Evolutionary conservation across 2,797 vertebrate genomes (phyloP).

Genomic region (Microctenopoma steveboyesi): DNA sequence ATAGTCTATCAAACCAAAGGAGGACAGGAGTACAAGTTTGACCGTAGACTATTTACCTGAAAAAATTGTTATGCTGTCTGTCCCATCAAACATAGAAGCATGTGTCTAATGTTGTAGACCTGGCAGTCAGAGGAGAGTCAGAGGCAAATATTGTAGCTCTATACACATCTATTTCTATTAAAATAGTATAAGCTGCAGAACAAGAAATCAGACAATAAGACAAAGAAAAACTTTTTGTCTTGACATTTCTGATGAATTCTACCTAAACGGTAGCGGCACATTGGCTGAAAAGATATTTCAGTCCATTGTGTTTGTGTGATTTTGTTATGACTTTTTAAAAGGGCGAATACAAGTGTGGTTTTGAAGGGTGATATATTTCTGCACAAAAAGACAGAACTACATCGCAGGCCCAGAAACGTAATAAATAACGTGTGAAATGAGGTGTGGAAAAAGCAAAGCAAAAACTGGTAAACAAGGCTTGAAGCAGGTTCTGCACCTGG

Average conservation of each 20-base stretch:
- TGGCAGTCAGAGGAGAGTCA: constrained; percentile 42
- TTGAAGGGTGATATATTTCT: constrained; percentile 31
- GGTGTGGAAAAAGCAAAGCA: constrained; percentile 33
- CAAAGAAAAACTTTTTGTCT: constrained; percentile 2
- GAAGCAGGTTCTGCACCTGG: constrained; percentile 19
- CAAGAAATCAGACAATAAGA: constrained; percentile 13
- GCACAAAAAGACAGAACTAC: constrained; percentile 27
- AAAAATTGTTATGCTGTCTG: constrained; percentile 50
- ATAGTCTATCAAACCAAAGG: constrained; percentile 3
- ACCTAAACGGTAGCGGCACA: constrained; percentile 34
- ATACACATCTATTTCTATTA: neutral
- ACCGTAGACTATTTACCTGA: constrained; percentile 37
- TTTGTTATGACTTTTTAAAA: constrained; percentile 27
- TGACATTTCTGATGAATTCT: constrained; percentile 34
- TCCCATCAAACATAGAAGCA: constrained; percentile 65
- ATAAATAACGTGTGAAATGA: constrained; percentile 42
- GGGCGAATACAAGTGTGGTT: constrained; percentile 36
- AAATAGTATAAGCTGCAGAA: constrained; percentile 7
- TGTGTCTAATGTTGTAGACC: constrained; percentile 59
- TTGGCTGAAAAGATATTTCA: constrained; percentile 40
- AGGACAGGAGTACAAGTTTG: constrained; percentile 22
- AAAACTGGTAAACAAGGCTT: constrained; percentile 40
- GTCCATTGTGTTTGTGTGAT: constrained; percentile 25
- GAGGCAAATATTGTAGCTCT: neutral
- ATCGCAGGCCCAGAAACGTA: constrained; percentile 35